phyloP scores from a whole-genome alignment of 1,140 invertebrate species.

The Ceratitis capitata region DNA sequence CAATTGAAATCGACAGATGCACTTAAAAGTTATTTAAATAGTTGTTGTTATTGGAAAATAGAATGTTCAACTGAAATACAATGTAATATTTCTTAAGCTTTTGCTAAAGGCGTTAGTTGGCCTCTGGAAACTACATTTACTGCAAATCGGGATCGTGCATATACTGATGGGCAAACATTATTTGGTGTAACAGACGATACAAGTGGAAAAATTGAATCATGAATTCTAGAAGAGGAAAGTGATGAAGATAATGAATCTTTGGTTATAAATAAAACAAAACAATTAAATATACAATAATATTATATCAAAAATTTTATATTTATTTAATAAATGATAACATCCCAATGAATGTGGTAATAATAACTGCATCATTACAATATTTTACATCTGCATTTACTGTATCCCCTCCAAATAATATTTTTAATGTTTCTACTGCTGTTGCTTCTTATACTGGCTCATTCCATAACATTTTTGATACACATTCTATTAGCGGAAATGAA shows the following conservation, averaged over 20 bases:
- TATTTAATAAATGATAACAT: background rate
- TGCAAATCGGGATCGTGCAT: background rate
- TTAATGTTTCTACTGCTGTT: background rate
- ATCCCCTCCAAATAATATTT: background rate
- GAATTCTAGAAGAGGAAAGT: background rate
- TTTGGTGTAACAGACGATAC: background rate
- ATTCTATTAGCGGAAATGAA: slow-evolving; percentile 57
- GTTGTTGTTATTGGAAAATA: slow-evolving; percentile 39
- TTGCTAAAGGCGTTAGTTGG: slow-evolving; percentile 40
- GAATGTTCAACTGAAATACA: slow-evolving; percentile 37
- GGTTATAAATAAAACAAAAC: background rate
- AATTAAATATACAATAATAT: too few species aligned
- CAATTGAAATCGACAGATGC: slow-evolving; percentile 41
- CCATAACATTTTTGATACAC: slow-evolving; percentile 45
- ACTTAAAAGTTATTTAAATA: slow-evolving; percentile 29
- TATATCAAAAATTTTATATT: background rate
- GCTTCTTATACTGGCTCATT: background rate
- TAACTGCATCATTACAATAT: slow-evolving; percentile 13
- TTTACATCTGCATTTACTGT: background rate
- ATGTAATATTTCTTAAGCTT: slow-evolving; percentile 37
- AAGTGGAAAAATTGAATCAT: background rate
- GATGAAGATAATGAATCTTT: background rate
- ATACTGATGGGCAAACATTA: background rate
- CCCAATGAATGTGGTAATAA: background rate
- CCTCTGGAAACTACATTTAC: background rate